phyloP scores from a whole-genome alignment of 2,113 vertebrate species.

The Lepisosteus osseus region DNA sequence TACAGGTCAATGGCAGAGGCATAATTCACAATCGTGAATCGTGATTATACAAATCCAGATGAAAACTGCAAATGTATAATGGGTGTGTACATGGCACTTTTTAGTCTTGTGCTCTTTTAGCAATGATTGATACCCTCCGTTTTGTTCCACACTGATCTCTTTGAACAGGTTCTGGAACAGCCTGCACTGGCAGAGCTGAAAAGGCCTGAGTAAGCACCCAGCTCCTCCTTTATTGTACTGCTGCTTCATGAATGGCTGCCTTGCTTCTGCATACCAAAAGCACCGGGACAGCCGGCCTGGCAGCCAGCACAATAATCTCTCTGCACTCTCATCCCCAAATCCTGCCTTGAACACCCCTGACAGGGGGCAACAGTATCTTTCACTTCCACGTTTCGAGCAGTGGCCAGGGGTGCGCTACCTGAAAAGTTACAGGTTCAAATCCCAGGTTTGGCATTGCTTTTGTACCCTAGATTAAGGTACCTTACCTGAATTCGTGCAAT shows the following conservation, averaged over 20 bases:
- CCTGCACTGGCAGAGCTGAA: conserved; percentile 38
- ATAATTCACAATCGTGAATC: too few species aligned
- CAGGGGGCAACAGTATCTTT: too few species aligned
- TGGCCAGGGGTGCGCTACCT: too few species aligned
- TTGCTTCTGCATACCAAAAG: conserved; percentile 20
- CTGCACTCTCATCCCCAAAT: neutral
- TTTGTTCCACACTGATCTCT: conserved; percentile 24
- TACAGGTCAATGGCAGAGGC: too few species aligned
- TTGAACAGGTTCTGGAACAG: conserved; percentile 48
- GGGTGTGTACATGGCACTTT: conserved; percentile 23
- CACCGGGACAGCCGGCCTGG: neutral
- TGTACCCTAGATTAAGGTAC: too few species aligned
- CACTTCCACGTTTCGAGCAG: too few species aligned
- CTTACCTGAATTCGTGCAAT: too few species aligned
- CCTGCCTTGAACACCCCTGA: neutral
- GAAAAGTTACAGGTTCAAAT: too few species aligned
- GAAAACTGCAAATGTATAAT: conserved; percentile 21
- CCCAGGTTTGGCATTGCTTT: too few species aligned
- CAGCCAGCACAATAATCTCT: neutral
- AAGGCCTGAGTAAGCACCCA: conserved; percentile 53
- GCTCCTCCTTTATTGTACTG: conserved; percentile 14
- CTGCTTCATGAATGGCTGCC: conserved; percentile 30
- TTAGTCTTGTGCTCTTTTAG: conserved; percentile 25
- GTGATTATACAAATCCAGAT: too few species aligned
- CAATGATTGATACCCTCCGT: neutral